Evolutionary conservation across 2,113 vertebrate species (phyloP), one percentile per base, ranked within the genome.

Genomic region (Pomatostomus ruficeps): DNA sequence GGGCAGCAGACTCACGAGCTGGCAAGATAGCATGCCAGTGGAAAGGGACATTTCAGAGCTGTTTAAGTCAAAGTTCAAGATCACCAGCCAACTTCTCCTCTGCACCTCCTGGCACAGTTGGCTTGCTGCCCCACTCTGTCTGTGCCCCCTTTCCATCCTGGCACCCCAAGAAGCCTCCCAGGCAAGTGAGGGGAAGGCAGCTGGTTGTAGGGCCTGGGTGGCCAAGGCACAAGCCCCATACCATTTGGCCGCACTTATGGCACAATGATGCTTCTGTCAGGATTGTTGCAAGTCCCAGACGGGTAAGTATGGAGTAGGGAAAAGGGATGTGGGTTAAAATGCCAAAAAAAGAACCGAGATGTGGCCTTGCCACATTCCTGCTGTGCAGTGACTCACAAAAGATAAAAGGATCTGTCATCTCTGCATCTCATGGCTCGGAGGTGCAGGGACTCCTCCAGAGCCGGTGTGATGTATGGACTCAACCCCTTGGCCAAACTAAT

Each of bases 381-480:
- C 42, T 33, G 18, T 28, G 51, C 11, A 24, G 36, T 45, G 49
- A 54, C 35, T 67, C n/a, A 66, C 3, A 45, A 36, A 57, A n/a
- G 18, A 40, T 25, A 62, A 43, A 65, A 79, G 36, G 19, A 76
- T 11, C 15, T 77, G 35, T n/a, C 18, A 40, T 11, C 28, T 72
- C 35, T 52, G 48, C 42, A 36, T 26, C 1, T 22, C 8, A 40
- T 80, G 35, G 23, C 25, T 24, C 35, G 42, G 43, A 80, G 19
- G 9, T 65, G 25, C 22, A 62, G 18, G 12, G 48, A 7, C 26
- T 77, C 3, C 16, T 75, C 68, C 3, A 1, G 35, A 85, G 46
- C 3, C 0, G 14, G 9, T 79, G 17, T 35, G 42, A 76, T 24
- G 11, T 29, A 46, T 4, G 9, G 20, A 62, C 16, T 5, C 0